Conservation (phyloP, 2,888 invertebrate species). For the Ypsolopha sequella region DNA sequence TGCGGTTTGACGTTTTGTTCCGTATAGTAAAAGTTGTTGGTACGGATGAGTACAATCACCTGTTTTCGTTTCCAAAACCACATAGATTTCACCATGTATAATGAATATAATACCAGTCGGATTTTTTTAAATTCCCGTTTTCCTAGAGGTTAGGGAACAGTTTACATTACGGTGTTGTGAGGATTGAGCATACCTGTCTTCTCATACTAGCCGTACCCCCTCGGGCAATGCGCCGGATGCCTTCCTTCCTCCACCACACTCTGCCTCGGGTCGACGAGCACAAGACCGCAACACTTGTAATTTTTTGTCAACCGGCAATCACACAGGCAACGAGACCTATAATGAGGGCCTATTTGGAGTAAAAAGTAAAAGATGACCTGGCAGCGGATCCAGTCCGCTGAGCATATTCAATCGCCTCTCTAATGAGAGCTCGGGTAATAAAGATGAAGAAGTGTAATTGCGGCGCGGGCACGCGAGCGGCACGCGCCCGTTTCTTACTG, state of each 20-base stretch:
- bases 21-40: too few relatives aligned
- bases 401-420: conserved; percentile 14
- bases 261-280: conserved; percentile 6
- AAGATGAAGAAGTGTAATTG: conserved; percentile 62
- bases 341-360: neutral
- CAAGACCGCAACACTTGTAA: neutral
- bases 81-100: too few relatives aligned
- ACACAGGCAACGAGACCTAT: neutral
- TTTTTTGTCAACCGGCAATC: conserved; percentile 8
- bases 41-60: too few relatives aligned
- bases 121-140: too few relatives aligned
- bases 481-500: conserved; percentile 31
- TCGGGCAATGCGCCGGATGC: neutral
- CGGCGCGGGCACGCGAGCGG: conserved; percentile 46
- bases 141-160: too few relatives aligned
- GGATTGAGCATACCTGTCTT: too few relatives aligned
- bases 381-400: conserved; percentile 1
- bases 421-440: conserved; percentile 60
- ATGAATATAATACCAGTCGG: too few relatives aligned
- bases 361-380: conserved; percentile 1
- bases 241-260: neutral
- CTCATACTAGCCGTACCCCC: too few relatives aligned
- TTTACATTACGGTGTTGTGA: too few relatives aligned
- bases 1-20: too few relatives aligned
- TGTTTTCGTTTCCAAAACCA: too few relatives aligned